These are phyloP conservation scores for Atethmia centrago DNA, from an alignment of 2,888 invertebrate species.

Conservation along the genomic window DNA sequence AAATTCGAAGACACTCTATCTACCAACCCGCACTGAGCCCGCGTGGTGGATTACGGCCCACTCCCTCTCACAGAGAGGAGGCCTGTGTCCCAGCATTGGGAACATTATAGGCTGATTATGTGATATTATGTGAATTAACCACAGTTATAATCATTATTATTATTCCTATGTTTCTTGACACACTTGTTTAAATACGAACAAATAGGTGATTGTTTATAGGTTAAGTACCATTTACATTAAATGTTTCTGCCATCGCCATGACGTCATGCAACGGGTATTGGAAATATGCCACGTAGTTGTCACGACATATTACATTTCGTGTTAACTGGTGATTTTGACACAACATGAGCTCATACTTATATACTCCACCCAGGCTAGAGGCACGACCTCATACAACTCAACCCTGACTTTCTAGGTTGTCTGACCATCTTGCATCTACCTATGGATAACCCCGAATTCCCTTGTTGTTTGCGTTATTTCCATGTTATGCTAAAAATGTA, in stretches of 20 bases:
- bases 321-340: slow-evolving; percentile 44
- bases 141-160: not conserved
- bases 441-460: not conserved
- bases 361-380: not conserved
- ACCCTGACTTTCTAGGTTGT: slow-evolving; percentile 1
- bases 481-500: not conserved
- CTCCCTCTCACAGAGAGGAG: no score
- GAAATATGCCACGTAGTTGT: slow-evolving; percentile 54
- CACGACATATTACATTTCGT: slow-evolving; percentile 39
- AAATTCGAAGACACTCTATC: no score
- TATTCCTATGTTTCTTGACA: not conserved
- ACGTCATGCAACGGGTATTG: slow-evolving; percentile 37
- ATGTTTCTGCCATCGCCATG: slow-evolving; percentile 38
- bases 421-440: not conserved
- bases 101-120: no score
- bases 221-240: slow-evolving; percentile 29
- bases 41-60: no score
- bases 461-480: not conserved
- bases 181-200: slow-evolving; percentile 24
- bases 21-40: no score
- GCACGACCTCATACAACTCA: slow-evolving; percentile 11
- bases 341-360: slow-evolving; percentile 32
- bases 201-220: slow-evolving; percentile 20
- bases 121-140: no score
- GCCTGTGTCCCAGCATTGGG: no score